These are phyloP conservation scores for Scaptomyza caliginosa DNA, from an alignment of 2,888 invertebrate species.

Conservation along the genomic window DNA sequence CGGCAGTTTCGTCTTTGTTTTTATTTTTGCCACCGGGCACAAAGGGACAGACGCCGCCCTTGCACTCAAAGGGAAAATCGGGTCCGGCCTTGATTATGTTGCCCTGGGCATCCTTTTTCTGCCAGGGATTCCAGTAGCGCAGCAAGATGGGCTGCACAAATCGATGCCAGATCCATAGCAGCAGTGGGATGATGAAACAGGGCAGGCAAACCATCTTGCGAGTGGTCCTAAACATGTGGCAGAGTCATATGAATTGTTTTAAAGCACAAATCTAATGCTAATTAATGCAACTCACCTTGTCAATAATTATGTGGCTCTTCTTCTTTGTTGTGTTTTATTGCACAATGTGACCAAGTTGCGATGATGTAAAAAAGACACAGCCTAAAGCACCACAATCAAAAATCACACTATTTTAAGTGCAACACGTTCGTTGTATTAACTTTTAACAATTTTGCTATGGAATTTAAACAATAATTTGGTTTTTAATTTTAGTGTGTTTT, in stretches of 20 bases:
- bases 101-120: slow-evolving; percentile 87
- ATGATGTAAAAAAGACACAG: background rate
- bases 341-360: slow-evolving; percentile 2
- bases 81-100: slow-evolving; percentile 85
- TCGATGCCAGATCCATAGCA: slow-evolving; percentile 93
- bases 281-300: slow-evolving; percentile 20
- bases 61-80: slow-evolving; percentile 87
- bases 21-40: slow-evolving; percentile 58
- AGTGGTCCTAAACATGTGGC: background rate
- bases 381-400: background rate
- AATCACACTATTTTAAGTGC: background rate
- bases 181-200: slow-evolving; percentile 92
- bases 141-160: slow-evolving; percentile 92
- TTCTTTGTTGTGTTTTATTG: background rate
- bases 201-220: slow-evolving; percentile 91
- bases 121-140: slow-evolving; percentile 93
- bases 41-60: slow-evolving; percentile 85
- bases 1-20: background rate
- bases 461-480: background rate
- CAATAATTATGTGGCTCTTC: background rate
- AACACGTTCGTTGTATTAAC: background rate
- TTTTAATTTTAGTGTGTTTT: background rate
- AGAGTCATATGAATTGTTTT: background rate
- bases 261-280: background rate
- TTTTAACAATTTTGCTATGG: background rate